Evolutionary conservation across 35 echinoderm and acorn worm genomes (phyloP).

Genomic region (Heliocidaris tuberculata): DNA sequence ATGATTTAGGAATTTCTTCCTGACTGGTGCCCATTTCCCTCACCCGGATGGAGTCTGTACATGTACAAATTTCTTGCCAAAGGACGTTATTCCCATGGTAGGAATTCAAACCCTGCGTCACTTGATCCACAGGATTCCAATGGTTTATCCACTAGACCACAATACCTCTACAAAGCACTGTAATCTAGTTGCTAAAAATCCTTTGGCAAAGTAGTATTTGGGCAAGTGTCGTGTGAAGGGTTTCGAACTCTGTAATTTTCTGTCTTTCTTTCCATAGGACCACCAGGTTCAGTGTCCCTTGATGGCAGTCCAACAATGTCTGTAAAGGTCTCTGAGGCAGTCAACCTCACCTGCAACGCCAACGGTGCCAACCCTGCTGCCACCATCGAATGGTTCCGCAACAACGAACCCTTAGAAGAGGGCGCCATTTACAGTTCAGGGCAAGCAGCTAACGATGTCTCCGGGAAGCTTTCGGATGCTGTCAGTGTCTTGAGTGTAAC

Average conservation of each 20-base stretch:
- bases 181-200: too few species aligned
- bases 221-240: too few species aligned
- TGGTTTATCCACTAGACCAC: too few species aligned
- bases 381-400: conserved; percentile 60
- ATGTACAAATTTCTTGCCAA: too few species aligned
- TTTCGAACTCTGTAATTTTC: neutral
- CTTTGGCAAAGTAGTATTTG: too few species aligned
- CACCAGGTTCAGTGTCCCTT: conserved; percentile 59
- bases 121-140: too few species aligned
- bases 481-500: conserved; percentile 59
- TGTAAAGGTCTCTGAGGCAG: conserved; percentile 49
- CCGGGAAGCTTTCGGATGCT: conserved; percentile 71
- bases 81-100: too few species aligned
- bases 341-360: conserved; percentile 71
- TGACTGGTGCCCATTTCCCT: too few species aligned
- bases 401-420: conserved; percentile 37
- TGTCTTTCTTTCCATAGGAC: conserved; percentile 32
- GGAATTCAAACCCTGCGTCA: too few species aligned
- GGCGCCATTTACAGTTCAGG: conserved; percentile 28
- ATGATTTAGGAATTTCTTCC: too few species aligned
- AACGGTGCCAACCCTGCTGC: conserved; percentile 72
- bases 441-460: conserved; percentile 40
- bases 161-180: too few species aligned
- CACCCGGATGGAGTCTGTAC: too few species aligned
- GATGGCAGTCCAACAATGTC: conserved; percentile 48